Conservation (phyloP, 2,797 vertebrate genomes). For the Agapornis canus region DNA sequence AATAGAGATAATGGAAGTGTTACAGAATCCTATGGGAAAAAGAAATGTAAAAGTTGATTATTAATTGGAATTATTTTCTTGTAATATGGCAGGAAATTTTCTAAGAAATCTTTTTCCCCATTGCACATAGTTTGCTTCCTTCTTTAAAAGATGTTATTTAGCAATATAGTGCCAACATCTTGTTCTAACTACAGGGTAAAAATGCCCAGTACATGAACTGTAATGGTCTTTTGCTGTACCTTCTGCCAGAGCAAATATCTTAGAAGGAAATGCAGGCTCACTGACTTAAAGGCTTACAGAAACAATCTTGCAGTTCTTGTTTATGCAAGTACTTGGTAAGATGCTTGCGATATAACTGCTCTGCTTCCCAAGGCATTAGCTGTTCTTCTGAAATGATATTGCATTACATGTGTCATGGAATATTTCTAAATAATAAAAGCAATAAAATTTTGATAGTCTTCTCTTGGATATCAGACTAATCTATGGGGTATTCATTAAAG, state of each 20-base stretch:
- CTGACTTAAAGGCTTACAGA: background rate
- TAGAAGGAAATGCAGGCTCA: background rate
- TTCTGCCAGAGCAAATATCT: background rate
- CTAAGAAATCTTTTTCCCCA: background rate
- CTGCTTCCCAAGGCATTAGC: background rate
- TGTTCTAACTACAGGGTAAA: background rate
- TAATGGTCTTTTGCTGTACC: background rate
- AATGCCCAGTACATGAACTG: background rate
- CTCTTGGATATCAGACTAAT: background rate
- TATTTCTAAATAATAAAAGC: conserved; percentile 9
- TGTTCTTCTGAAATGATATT: background rate
- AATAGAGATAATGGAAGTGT: background rate
- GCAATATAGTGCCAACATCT: background rate
- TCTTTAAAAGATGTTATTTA: background rate
- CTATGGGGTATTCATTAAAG: background rate
- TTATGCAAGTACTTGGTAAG: background rate
- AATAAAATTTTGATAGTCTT: background rate
- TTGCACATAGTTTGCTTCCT: background rate
- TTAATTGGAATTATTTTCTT: background rate
- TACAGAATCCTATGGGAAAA: background rate
- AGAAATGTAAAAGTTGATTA: background rate
- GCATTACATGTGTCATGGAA: background rate
- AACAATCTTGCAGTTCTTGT: background rate
- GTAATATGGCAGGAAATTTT: background rate
- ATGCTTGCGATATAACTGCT: background rate